Evolutionary conservation across 2,113 vertebrate species (phyloP), one percentile per base, ranked within the genome.

Genomic region (Chionomys nivalis): DNA sequence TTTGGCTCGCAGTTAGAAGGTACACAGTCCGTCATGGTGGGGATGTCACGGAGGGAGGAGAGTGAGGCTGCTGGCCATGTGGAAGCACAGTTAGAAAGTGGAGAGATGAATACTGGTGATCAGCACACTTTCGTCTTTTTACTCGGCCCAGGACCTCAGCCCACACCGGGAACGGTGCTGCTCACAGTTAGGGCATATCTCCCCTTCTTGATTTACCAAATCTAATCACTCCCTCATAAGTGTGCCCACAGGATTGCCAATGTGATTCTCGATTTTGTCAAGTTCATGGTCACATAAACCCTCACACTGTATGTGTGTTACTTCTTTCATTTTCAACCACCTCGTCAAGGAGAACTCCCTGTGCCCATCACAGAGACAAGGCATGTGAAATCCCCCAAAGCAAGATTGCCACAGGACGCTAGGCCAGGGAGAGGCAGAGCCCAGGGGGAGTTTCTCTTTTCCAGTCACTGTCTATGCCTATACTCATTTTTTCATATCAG

Each of bases 361-460:
- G 19, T 77, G 77, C 65, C 94, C n/a, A 3, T 72, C 44, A 8
- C 0, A 12, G 52, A 92, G 89, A 52, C 3, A 47, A 52, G 76
- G 76, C 66, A 39, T 19, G 2, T 0, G 33, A 91, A 58, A 36
- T 6, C 17, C 6, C 6, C 17, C 36, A 49, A 42, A 65, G 11
- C 3, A 0, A 26, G 81, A 58, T 5, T 33, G 58, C 66, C 47
- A 11, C 1, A 5, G 66, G 44, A 26, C 39, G 52, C 12, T 26
- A 65, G 19, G 23, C 31, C 4, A 8, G 24, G 92, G 14, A n/a
- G 70, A 24, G 61, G 58, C 52, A 23, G 42, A 26, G 77, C 21
- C 23, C 13, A 72, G 63, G 1, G 0, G 28, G 5, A 10, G 31
- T 28, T 44, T 72, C 94, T n/a, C n/a, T 28, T 0, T 42, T 16